A percentile compares a stretch with the other conserved stretches of the same genome.
Conservation (phyloP, 2,888 invertebrate species). For the Chesias legatella region DNA sequence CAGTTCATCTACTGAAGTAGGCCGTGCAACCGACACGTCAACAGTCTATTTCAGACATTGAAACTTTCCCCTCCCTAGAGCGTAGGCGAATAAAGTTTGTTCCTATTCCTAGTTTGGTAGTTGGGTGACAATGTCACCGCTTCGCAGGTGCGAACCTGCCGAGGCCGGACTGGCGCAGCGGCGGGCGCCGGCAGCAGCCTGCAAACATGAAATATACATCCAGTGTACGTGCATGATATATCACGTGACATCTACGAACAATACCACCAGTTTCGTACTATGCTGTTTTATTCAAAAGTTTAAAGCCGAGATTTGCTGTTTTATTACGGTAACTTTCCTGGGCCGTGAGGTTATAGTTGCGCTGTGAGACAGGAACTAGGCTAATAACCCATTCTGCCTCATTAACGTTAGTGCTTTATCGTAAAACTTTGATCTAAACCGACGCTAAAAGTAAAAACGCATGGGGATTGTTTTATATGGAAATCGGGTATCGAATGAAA, state of each 20-base stretch:
- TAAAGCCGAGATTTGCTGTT: constrained; percentile 28
- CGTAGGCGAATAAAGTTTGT: constrained; percentile 9
- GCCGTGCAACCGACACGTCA: not conserved
- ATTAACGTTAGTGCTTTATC: not conserved
- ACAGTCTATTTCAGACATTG: constrained; percentile 5
- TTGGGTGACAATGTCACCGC: constrained; percentile 22
- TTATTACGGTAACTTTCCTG: constrained; percentile 14
- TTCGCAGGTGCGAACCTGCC: constrained; percentile 54
- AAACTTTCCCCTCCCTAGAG: constrained; percentile 10
- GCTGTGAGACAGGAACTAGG: not conserved
- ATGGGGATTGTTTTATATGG: too few species aligned
- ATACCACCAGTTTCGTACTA: constrained; percentile 31
- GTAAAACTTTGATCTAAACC: too few species aligned
- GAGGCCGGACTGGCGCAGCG: constrained; percentile 24
- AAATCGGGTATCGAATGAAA: too few species aligned
- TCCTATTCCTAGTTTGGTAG: constrained; percentile 12
- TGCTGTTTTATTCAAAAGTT: constrained; percentile 34
- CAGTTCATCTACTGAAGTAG: not conserved
- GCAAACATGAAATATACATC: constrained; percentile 61
- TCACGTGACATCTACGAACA: constrained; percentile 51
- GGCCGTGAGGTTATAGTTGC: constrained; percentile 5
- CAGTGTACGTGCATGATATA: constrained; percentile 58
- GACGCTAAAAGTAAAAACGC: too few species aligned
- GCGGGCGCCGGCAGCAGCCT: constrained; percentile 33
- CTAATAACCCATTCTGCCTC: not conserved